Conservation (phyloP, 2,113 vertebrate species). For the Aleadryas rufinucha region DNA sequence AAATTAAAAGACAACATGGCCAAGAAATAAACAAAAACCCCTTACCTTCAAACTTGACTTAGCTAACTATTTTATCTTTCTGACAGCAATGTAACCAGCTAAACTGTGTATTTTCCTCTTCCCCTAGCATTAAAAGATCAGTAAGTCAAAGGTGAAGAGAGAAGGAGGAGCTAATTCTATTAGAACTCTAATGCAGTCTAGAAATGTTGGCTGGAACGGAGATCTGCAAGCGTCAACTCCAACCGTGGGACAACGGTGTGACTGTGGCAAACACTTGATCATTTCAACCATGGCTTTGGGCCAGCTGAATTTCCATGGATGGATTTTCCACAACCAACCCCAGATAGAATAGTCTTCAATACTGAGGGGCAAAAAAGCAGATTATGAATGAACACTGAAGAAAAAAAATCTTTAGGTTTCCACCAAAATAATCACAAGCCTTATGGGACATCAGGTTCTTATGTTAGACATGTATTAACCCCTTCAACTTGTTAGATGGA, state of each 20-base stretch:
- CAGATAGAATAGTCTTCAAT: not conserved
- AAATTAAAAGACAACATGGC: not conserved
- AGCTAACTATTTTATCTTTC: not conserved
- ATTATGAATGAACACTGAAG: not conserved
- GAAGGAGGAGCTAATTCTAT: not conserved
- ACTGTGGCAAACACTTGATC: accelerated
- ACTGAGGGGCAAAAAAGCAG: not conserved
- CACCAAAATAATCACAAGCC: not conserved
- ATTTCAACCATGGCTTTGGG: not conserved
- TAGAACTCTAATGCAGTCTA: not conserved
- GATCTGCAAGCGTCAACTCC: not conserved
- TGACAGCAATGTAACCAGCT: not conserved
- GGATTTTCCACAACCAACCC: not conserved
- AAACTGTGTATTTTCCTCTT: not conserved
- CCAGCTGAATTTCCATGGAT: not conserved
- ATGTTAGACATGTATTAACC: not conserved
- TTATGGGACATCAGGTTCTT: not conserved
- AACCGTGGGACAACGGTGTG: not conserved
- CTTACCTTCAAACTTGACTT: not conserved
- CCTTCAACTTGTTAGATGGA: not conserved
- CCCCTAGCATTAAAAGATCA: not conserved
- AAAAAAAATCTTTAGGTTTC: not conserved
- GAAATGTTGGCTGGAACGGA: not conserved
- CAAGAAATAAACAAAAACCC: not conserved
- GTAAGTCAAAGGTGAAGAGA: not conserved